Evolutionary conservation across 2,888 invertebrate genomes (phyloP).

Genomic region (Trichopoda pennipes): DNA sequence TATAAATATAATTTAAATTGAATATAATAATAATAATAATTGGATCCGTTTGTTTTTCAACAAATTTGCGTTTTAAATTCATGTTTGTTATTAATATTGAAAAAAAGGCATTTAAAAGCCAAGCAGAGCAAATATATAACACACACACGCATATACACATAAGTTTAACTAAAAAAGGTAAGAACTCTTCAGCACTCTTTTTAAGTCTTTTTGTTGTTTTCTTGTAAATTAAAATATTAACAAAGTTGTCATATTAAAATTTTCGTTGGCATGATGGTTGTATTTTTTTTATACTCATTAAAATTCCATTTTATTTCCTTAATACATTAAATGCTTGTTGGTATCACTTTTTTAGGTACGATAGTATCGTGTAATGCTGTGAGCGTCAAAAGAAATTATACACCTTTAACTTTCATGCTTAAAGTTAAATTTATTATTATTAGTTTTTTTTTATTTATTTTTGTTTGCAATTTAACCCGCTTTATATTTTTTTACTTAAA

Average conservation of each 20-base stretch:
- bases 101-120: slow-evolving; percentile 19
- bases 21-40: slow-evolving; percentile 24
- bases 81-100: not conserved
- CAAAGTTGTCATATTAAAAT: slow-evolving; percentile 25
- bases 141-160: not conserved
- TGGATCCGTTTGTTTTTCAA: slow-evolving; percentile 21
- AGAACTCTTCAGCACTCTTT: slow-evolving; percentile 39
- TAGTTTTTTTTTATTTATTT: too few relatives aligned
- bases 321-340: not conserved
- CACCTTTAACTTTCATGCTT: too few relatives aligned
- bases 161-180: slow-evolving; percentile 50
- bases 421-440: too few relatives aligned
- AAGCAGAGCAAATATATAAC: not conserved
- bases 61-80: slow-evolving; percentile 5
- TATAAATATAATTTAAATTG: slow-evolving; percentile 23
- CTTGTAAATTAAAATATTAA: slow-evolving; percentile 57
- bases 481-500: too few relatives aligned
- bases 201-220: slow-evolving; percentile 26
- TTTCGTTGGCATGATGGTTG: slow-evolving; percentile 66
- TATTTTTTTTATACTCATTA: slow-evolving; percentile 4
- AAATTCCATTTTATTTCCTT: not conserved
- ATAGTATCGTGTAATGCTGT: too few relatives aligned
- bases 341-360: too few relatives aligned
- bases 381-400: too few relatives aligned
- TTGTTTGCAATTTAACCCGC: too few relatives aligned